A percentile compares a stretch with the other conserved stretches of the same genome.
These are phyloP conservation scores for Allolobophora icterica DNA, from an alignment of 2,888 invertebrate genomes.

Conservation along the genomic window DNA sequence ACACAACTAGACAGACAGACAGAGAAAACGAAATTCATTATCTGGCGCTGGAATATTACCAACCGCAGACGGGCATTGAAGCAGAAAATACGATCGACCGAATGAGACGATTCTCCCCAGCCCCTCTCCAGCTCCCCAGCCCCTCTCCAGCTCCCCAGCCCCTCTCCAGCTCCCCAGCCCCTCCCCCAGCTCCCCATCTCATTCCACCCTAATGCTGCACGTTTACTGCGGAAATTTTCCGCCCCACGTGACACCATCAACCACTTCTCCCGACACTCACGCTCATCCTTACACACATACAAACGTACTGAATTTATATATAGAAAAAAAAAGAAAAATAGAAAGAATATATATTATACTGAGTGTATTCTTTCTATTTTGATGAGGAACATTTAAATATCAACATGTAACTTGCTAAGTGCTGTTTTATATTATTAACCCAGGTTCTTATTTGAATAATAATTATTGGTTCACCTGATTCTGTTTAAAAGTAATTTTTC, in stretches of 20 bases:
- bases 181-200: background rate
- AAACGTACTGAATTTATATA: background rate
- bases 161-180: background rate
- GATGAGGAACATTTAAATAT: background rate
- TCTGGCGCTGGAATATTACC: background rate
- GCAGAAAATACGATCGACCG: background rate
- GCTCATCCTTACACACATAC: background rate
- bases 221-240: background rate
- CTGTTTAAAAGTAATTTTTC: background rate
- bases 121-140: no score
- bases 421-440: no score
- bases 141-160: no score
- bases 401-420: background rate
- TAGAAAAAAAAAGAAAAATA: no score
- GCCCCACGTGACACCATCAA: background rate
- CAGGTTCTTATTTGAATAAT: background rate
- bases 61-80: background rate
- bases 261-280: background rate
- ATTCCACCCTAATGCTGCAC: background rate
- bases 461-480: background rate
- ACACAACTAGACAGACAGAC: background rate
- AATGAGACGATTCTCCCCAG: background rate
- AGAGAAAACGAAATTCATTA: conserved; percentile 14
- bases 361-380: background rate
- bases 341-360: no score